Percentiles rank a stretch among this genome's conserved stretches.
phyloP scores from a whole-genome alignment of 1,140 invertebrate species.

The Coptotermes formosanus region DNA sequence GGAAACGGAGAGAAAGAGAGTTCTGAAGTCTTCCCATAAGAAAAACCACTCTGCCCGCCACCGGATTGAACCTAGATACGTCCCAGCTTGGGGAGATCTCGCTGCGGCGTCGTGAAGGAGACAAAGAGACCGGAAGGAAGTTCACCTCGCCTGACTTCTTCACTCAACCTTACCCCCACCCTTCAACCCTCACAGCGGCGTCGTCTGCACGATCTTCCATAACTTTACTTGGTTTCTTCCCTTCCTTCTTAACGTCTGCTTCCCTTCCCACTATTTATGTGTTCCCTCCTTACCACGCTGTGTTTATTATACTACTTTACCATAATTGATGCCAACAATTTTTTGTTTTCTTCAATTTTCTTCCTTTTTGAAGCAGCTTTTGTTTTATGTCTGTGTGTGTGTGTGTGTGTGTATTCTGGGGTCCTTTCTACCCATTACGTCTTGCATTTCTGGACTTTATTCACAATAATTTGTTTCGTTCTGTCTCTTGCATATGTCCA shows the following conservation, averaged over 20 bases:
- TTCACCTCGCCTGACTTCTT: background rate
- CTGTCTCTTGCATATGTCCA: background rate
- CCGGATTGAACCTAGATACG: slow-evolving; percentile 13
- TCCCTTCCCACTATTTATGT: background rate
- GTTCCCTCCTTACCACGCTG: background rate
- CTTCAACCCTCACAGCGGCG: background rate
- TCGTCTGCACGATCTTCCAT: background rate
- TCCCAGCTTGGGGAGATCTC: background rate
- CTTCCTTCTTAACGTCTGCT: background rate
- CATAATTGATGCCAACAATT: slow-evolving; percentile 2
- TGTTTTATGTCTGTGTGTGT: background rate
- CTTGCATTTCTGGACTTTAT: background rate
- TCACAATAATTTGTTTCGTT: background rate
- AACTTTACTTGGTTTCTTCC: background rate
- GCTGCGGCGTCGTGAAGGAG: background rate
- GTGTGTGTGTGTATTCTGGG: background rate
- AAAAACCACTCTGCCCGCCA: background rate
- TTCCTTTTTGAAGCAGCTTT: background rate
- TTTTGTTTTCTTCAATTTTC: background rate
- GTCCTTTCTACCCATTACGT: background rate
- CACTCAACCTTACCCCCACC: background rate
- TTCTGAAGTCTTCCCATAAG: background rate
- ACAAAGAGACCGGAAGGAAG: slow-evolving; percentile 10
- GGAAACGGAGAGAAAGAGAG: background rate
- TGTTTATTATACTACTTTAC: slow-evolving; percentile 8